These are phyloP conservation scores for Engraulis encrasicolus DNA, from an alignment of 2,113 vertebrate genomes.

Conservation along the genomic window DNA sequence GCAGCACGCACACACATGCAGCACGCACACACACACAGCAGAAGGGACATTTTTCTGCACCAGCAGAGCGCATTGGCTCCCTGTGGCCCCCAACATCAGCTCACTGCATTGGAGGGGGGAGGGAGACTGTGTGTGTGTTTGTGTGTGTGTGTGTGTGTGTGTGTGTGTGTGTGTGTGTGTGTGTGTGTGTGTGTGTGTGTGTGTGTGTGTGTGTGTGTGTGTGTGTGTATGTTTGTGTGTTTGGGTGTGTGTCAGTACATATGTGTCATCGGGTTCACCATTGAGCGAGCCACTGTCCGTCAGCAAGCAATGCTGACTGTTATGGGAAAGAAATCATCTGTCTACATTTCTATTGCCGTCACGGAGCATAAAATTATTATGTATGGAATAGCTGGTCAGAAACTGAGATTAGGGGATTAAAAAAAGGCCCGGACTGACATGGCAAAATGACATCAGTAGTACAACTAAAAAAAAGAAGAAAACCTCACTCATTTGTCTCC, in stretches of 20 bases:
- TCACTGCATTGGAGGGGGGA: not conserved
- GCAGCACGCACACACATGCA: not conserved
- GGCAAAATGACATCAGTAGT: not conserved
- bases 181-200: not conserved
- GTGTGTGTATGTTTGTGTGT: not conserved
- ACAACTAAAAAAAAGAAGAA: not conserved
- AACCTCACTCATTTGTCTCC: not conserved
- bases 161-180: not conserved
- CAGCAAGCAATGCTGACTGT: not conserved
- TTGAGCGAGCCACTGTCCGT: not conserved
- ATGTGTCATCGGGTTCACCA: not conserved
- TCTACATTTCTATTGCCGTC: not conserved
- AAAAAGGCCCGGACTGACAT: not conserved
- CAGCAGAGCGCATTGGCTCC: conserved; percentile 23
- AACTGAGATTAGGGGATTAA: not conserved
- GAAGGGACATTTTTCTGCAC: conserved; percentile 41
- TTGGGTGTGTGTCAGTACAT: not conserved
- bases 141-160: not conserved
- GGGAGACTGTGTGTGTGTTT: not conserved
- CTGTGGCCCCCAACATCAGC: not conserved
- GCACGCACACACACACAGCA: conserved; percentile 20
- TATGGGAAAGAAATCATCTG: not conserved
- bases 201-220: not conserved
- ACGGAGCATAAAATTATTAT: not conserved
- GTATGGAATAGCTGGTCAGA: not conserved